Evolutionary conservation across 2,888 invertebrate species (phyloP), one percentile per base, ranked within the genome.

Genomic region (Eristalis arbustorum): DNA sequence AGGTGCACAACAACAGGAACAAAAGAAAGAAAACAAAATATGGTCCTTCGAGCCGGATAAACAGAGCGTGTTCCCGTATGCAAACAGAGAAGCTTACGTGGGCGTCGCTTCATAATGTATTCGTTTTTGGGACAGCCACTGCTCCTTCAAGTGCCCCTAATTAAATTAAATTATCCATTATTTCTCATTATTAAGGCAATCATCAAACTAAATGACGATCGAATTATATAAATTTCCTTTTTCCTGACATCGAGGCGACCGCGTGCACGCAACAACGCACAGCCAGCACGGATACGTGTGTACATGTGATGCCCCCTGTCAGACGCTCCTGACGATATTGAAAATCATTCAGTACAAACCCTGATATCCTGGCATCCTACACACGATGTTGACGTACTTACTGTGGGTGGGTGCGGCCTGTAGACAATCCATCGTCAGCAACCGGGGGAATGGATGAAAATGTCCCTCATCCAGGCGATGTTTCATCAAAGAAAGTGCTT

Each of bases 401-500:
- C 57, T 64, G 64, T 64, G 8, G 49, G 18, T 0, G 49, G 18
- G n/a, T 6, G 42, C 49, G 49, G 49, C 1, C 56, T 28, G 78
- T 61, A 31, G 68, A 69, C 64, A 79, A 84, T 76, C 75, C 75
- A 62, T 80, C 75, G 62, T n/a, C 56, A 71, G 59, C 68, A 37
- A 72, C 42, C 49, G 74, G 40, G 5, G 3, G 31, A 10, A 5
- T 25, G 25, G 4, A 11, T 18, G 28, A 28, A 10, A 23, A 18
- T 42, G 10, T 59, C 23, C 23, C 59, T 49, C 56, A 42, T 63
- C 63, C 77, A 59, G 59, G 71, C 31, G 18, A 18, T 57, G 37
- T 56, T 80, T 80, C 71, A 76, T 84, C 84, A 84, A 84, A 76
- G 84, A 61, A 68, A 84, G 84, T 71, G 72, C 71, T 84, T 80